Conservation (phyloP, 2,113 vertebrate genomes). For the Ciconia maguari region DNA sequence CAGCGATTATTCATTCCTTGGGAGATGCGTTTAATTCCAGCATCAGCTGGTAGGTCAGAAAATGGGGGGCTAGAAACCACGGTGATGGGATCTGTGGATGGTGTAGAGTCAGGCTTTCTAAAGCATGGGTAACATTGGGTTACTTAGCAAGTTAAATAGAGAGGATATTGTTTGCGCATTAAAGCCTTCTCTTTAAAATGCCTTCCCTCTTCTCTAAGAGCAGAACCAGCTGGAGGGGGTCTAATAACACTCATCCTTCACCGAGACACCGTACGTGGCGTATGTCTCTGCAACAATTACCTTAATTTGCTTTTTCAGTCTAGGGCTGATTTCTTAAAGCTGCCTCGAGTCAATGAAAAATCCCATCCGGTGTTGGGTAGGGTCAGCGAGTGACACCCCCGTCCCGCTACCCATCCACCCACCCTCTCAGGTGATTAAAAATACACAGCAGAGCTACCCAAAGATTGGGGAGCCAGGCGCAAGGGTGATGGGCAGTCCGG, state of each 20-base stretch:
- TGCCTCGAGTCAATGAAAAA: background rate
- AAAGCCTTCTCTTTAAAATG: background rate
- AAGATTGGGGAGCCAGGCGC: background rate
- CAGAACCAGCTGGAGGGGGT: background rate
- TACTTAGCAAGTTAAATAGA: background rate
- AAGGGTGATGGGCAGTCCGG: background rate
- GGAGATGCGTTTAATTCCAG: background rate
- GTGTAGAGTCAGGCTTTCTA: background rate
- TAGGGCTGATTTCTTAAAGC: background rate
- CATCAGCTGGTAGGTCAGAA: background rate
- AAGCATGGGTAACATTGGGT: rapidly evolving
- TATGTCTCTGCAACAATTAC: background rate
- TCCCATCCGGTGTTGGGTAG: rapidly evolving
- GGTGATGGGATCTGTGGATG: background rate
- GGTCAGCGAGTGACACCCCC: background rate
- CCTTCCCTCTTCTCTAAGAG: background rate
- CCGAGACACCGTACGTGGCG: background rate
- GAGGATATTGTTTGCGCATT: background rate
- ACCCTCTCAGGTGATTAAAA: background rate
- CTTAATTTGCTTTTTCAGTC: background rate
- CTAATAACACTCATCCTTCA: background rate
- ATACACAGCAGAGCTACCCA: background rate
- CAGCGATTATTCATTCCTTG: background rate
- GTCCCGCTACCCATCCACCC: rapidly evolving
- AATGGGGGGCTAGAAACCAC: background rate